Evolutionary conservation across 2,797 vertebrate genomes (phyloP).

Genomic region (Synanceia verrucosa): DNA sequence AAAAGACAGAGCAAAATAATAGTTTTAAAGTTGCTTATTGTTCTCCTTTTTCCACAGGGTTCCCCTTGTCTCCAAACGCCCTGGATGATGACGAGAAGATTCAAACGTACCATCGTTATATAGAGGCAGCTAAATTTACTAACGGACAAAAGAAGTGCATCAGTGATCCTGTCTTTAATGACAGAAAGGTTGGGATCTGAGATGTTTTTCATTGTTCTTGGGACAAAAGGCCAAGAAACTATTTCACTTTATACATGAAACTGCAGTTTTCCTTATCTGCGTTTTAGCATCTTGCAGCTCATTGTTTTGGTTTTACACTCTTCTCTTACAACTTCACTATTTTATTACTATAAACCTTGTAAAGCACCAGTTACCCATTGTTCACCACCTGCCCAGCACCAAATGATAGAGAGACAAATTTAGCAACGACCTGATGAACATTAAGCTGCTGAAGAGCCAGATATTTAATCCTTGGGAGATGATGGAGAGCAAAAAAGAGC

Average conservation of each 20-base stretch:
- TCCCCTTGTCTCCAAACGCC: constrained; percentile 74
- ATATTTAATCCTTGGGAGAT: neutral
- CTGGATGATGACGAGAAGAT: constrained; percentile 58
- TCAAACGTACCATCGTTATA: constrained; percentile 84
- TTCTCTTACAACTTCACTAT: neutral
- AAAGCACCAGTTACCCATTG: neutral
- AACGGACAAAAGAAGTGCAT: constrained; percentile 80
- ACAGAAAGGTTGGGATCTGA: constrained; percentile 44
- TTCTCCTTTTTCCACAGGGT: constrained; percentile 72
- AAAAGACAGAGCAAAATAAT: neutral
- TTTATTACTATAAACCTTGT: neutral
- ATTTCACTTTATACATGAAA: no score
- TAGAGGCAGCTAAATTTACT: constrained; percentile 90
- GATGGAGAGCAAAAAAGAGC: neutral
- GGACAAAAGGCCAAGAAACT: neutral
- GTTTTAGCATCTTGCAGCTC: neutral
- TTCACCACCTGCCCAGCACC: neutral
- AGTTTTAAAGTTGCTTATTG: neutral
- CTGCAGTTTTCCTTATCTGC: neutral
- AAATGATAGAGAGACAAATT: neutral
- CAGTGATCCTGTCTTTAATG: constrained; percentile 75
- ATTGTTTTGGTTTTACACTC: neutral
- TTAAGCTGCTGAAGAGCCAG: neutral
- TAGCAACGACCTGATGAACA: neutral
- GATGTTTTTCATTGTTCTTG: neutral